Percentiles rank a stretch among this genome's conserved stretches.
Evolutionary conservation across 2,888 invertebrate genomes (phyloP).

Genomic region (Busseola fusca): DNA sequence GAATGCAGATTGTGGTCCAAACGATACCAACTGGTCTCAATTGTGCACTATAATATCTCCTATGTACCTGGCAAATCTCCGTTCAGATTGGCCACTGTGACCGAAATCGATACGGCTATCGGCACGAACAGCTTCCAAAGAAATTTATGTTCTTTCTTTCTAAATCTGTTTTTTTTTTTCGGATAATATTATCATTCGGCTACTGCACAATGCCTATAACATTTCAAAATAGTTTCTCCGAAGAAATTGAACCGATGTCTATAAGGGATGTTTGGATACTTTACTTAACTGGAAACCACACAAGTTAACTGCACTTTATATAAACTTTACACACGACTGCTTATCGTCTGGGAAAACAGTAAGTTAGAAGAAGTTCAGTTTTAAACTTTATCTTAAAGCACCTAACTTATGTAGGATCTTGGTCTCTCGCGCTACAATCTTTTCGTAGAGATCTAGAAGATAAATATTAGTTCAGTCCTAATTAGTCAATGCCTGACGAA

Average conservation of each 20-base stretch:
- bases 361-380: conserved; percentile 36
- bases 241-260: neutral
- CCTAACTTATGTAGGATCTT: conserved; percentile 15
- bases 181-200: neutral
- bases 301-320: conserved; percentile 38
- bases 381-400: conserved; percentile 47
- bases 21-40: no score
- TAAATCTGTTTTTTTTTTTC: neutral
- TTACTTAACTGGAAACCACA: conserved; percentile 6
- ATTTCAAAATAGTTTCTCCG: neutral
- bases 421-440: neutral
- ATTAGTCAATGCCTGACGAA: no score
- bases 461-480: no score
- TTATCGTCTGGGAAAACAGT: conserved; percentile 26
- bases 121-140: no score
- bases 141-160: neutral
- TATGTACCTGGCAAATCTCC: no score
- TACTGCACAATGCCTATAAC: neutral
- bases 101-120: no score
- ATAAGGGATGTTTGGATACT: conserved; percentile 10
- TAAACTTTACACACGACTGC: conserved; percentile 26
- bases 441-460: neutral
- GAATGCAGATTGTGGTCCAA: no score
- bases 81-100: no score
- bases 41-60: no score